Base-by-base conservation (phyloP, 2,888 invertebrate genomes). In the Drosophila sordidula region DNA sequence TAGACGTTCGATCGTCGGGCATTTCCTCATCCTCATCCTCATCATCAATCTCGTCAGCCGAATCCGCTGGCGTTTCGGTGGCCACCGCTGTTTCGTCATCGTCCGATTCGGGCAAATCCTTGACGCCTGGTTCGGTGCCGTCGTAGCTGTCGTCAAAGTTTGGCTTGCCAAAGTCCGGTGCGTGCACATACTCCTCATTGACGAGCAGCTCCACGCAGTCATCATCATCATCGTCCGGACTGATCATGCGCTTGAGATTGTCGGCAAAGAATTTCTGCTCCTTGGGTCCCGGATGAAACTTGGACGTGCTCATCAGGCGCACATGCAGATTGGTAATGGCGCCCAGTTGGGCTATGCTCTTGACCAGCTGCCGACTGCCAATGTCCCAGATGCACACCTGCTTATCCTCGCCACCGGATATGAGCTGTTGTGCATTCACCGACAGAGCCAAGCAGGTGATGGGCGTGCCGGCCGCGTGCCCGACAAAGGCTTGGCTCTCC, bases 351-450 rank as follows among this genome's bases (percentile, higher is more conserved):
- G 93, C 92, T 74, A 97, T 93, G 49, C 93, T 95, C 77, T 95
- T 94, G 4, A 96, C 91, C 50, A 96, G 94, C 90, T 97, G 96
- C 64, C 94, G 93, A 90, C 96, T 97, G 6, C 93, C 92, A 58
- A 97, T 94, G 80, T 98, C 95, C 98, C 98, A 98, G 22, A 97
- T 89, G 74, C 95, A 94, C 0, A 97, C 95, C 65, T 93, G 94
- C 50, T 94, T 94, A 92, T 97, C 97, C 69, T 94, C 94, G 0
- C 96, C 95, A 0, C 96, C 97, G 0, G 98, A 97, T 57, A 96
- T 93, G 25, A 98, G 90, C 12, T 94, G 94, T 42, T 93, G 94
- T 5, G 96, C 96, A 90, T 96, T 95, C 38, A 95, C 89, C 9
- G 97, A 96, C 0, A 96, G 93, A 0, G 95, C 94, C 41, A 98